A percentile compares a stretch with the other conserved stretches of the same genome.
These are phyloP conservation scores for Drosophila tani DNA, from an alignment of 1,140 invertebrate genomes.

Conservation along the genomic window DNA sequence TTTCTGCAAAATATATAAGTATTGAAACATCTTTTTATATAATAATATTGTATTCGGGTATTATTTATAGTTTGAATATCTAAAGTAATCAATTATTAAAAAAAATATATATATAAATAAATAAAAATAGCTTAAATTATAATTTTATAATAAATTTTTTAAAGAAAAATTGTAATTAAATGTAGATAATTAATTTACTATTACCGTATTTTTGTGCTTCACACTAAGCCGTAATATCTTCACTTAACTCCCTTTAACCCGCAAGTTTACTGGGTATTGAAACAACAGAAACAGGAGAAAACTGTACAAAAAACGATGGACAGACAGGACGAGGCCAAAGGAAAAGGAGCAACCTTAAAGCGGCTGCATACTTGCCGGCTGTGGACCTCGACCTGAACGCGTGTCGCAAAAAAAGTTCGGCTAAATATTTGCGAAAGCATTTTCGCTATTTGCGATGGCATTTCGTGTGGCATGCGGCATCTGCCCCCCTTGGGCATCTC, in stretches of 20 bases:
- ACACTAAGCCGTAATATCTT: neutral
- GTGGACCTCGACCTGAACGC: slow-evolving; percentile 51
- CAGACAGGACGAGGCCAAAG: slow-evolving; percentile 24
- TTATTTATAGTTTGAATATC: too few relatives aligned
- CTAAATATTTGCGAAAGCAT: slow-evolving; percentile 79
- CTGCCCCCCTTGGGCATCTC: neutral
- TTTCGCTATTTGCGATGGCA: slow-evolving; percentile 79
- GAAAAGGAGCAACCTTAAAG: slow-evolving; percentile 50
- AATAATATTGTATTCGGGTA: too few relatives aligned
- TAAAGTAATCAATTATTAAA: too few relatives aligned
- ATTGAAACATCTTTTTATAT: too few relatives aligned
- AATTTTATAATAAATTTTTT: too few relatives aligned
- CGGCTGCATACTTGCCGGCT: slow-evolving; percentile 38
- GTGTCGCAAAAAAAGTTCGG: slow-evolving; percentile 72
- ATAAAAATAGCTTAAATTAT: too few relatives aligned
- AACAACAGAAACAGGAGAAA: slow-evolving; percentile 31
- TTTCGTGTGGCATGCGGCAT: slow-evolving; percentile 68
- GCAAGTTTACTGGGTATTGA: neutral
- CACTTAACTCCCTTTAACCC: neutral
- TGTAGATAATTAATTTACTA: neutral
- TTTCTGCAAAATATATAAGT: too few relatives aligned
- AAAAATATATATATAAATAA: too few relatives aligned
- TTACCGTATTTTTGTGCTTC: neutral
- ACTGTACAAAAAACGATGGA: slow-evolving; percentile 8
- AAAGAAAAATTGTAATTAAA: too few relatives aligned